Evolutionary conservation across 2,113 vertebrate species (phyloP), one percentile per base, ranked within the genome.

Genomic region (Vidua macroura): DNA sequence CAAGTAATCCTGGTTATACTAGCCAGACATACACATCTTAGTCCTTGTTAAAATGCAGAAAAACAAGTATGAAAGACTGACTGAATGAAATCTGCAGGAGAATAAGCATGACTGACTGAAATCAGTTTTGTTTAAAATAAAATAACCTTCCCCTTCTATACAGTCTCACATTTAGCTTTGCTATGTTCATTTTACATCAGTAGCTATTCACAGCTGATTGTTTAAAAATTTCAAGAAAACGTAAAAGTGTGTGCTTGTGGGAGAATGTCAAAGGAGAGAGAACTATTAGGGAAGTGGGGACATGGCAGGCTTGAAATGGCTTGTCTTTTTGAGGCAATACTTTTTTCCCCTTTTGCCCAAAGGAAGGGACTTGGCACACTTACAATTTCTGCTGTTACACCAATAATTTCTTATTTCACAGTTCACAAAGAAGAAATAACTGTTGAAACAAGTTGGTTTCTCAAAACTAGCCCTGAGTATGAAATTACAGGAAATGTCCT

Each of bases 401-500:
- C 67, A 96, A 6, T 53, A 88, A 35, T 68, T 95, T 79, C 92
- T 92, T 86, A 88, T 86, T 92, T 94, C 92, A 66, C 0, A 1
- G 53, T 66, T 79, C 37, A 77, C 21, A 67, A 77, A 86, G 76
- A 83, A 77, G 90, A 93, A 96, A 67, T 90, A 88, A 93, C 94
- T 92, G 96, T 88, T 96, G 78, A 73, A 93, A 83, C 15, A 76
- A 92, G 85, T 24, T 51, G 30, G 16, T 95, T 96, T 92, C 96
- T 92, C 63, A 90, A 93, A 95, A 94, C n/a, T 53, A 83, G 8
- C 9, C 33, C n/a, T 1, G 5, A 73, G 31, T 69, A 44, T 86
- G 93, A 96, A 96, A 93, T 93, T 13, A 90, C 72, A 94, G 92
- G 88, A 96, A 93, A 83, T 92, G 76, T 93, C 76, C 79, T 86